Conservation (phyloP, 2,113 vertebrate genomes). For the Sturnira hondurensis region DNA sequence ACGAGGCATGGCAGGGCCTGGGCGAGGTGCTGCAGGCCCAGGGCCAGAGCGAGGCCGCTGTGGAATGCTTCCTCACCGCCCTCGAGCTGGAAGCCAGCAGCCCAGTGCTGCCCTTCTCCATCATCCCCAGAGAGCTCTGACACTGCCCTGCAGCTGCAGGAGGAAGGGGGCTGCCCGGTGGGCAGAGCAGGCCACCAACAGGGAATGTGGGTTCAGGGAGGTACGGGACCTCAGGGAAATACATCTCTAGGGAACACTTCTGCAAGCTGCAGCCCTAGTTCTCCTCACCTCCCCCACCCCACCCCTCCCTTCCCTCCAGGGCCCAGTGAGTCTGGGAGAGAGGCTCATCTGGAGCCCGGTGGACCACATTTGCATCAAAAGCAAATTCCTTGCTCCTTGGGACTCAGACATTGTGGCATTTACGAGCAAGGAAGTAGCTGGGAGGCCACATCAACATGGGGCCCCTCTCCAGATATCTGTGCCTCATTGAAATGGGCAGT, state of each 20-base stretch:
- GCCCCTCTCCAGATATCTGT: not conserved
- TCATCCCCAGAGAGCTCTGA: conserved; percentile 95
- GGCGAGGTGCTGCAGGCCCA: conserved; percentile 93
- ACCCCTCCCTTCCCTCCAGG: not conserved
- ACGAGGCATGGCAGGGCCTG: conserved; percentile 93
- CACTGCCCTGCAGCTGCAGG: accelerated
- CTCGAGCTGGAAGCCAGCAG: conserved; percentile 96
- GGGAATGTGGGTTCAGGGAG: not conserved
- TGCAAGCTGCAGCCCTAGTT: not conserved
- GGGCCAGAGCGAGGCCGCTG: conserved; percentile 87
- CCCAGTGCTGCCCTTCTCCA: conserved; percentile 91
- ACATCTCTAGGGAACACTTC: not conserved
- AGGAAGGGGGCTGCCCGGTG: not conserved
- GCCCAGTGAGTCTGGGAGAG: not conserved
- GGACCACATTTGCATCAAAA: conserved; percentile 62
- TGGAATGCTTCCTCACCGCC: conserved; percentile 94
- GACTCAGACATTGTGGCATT: not conserved
- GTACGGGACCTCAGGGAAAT: not conserved
- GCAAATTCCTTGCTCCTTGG: conserved; percentile 50
- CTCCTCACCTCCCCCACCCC: not conserved
- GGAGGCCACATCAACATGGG: too few species aligned
- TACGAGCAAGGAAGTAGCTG: not conserved
- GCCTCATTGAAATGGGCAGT: not conserved
- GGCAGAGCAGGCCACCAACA: not conserved
- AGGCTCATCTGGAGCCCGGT: conserved; percentile 14